These are phyloP conservation scores for Ypsolopha scabrella DNA, from an alignment of 2,888 invertebrate species.

Conservation along the genomic window DNA sequence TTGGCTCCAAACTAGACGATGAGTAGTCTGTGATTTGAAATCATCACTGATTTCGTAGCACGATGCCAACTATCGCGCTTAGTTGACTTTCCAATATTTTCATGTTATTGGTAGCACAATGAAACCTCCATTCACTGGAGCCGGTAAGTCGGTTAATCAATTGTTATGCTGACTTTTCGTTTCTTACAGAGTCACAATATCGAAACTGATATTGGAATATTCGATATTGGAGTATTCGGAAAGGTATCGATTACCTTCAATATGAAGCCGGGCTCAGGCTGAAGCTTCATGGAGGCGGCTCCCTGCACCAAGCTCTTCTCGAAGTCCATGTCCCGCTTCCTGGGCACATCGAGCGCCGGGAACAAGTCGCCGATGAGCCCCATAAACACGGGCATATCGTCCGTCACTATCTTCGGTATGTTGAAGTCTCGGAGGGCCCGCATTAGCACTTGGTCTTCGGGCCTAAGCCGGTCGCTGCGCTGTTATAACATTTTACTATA, in stretches of 20 bases:
- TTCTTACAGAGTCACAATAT: too few species aligned
- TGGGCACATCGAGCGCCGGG: conserved; percentile 91
- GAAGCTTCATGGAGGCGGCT: conserved; percentile 84
- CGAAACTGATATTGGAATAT: too few species aligned
- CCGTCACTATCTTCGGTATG: conserved; percentile 93
- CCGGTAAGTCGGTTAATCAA: too few species aligned
- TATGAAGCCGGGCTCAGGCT: conserved; percentile 92
- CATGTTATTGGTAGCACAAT: too few species aligned
- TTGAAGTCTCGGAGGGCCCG: conserved; percentile 94
- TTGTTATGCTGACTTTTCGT: too few species aligned
- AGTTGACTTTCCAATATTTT: too few species aligned
- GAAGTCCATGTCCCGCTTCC: conserved; percentile 87
- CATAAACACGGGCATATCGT: conserved; percentile 93
- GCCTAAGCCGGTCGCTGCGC: conserved; percentile 78
- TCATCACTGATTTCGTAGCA: too few species aligned
- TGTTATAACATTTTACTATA: conserved; percentile 16
- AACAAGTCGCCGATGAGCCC: conserved; percentile 94
- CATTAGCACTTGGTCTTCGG: conserved; percentile 96
- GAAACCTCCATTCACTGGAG: too few species aligned
- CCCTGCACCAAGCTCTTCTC: conserved; percentile 84
- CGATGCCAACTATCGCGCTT: too few species aligned
- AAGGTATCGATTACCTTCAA: conserved; percentile 69
- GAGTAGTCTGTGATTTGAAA: too few species aligned
- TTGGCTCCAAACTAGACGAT: too few species aligned
- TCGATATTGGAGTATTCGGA: too few species aligned